Conservation (phyloP, 23 tunicate species). For the Phallusia fumigata region DNA sequence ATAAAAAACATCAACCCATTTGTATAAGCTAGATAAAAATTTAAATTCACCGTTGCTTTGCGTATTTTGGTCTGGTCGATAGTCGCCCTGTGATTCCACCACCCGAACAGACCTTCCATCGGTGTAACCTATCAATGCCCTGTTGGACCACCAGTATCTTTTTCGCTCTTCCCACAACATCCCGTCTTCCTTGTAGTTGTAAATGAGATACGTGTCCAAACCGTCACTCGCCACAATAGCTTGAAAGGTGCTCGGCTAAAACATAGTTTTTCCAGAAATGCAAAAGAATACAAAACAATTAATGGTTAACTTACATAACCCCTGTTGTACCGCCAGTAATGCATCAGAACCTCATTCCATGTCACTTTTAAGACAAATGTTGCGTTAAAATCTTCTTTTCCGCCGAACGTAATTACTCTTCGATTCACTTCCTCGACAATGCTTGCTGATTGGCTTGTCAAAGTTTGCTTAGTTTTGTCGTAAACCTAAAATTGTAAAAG, state of each 20-base stretch:
- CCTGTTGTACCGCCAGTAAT: conserved; percentile 1
- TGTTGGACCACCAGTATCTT: not conserved
- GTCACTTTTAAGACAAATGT: conserved; percentile 39
- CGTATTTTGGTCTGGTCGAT: conserved; percentile 26
- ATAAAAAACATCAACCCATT: not conserved
- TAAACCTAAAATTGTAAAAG: not conserved
- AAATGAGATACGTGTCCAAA: conserved; percentile 25
- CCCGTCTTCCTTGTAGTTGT: conserved; percentile 36
- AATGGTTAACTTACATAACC: conserved; percentile 12
- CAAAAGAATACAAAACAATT: not conserved
- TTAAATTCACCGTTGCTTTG: not conserved
- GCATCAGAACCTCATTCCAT: conserved; percentile 32
- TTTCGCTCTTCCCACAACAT: conserved; percentile 23
- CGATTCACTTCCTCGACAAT: conserved; percentile 3
- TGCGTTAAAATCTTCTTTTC: conserved; percentile 10
- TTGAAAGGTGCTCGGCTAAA: conserved; percentile 46
- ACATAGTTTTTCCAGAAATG: not conserved
- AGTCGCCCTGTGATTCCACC: conserved; percentile 24
- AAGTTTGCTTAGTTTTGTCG: not conserved
- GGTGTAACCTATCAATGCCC: conserved; percentile 30
- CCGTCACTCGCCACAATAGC: conserved; percentile 34
- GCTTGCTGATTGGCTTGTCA: not conserved
- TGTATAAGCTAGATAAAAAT: not conserved
- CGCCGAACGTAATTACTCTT: not conserved
- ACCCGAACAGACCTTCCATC: not conserved